Percentiles rank a stretch among this genome's conserved stretches.
Evolutionary conservation across 2,888 invertebrate species (phyloP).

Genomic region (Athalia circularis): DNA sequence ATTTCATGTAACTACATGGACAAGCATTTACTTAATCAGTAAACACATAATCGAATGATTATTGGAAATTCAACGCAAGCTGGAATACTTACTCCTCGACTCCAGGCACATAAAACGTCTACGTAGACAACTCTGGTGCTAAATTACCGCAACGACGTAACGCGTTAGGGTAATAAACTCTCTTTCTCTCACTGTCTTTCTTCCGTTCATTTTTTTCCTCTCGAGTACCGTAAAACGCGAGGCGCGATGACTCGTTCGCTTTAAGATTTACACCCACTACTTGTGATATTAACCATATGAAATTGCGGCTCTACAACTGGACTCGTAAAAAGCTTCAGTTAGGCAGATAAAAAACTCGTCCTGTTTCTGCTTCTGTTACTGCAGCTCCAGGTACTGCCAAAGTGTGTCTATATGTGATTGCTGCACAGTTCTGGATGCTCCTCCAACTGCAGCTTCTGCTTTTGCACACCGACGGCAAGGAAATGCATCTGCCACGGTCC

Average conservation of each 20-base stretch:
- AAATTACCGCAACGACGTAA: constrained; percentile 17
- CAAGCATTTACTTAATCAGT: too few species aligned
- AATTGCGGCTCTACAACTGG: constrained; percentile 11
- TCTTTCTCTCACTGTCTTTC: not conserved
- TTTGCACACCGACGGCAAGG: not conserved
- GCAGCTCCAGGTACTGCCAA: not conserved
- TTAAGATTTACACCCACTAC: constrained; percentile 35
- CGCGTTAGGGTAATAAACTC: constrained; percentile 5
- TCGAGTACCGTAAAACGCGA: not conserved
- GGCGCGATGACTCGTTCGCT: constrained; percentile 28
- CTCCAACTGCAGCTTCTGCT: too few species aligned
- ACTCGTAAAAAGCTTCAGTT: constrained; percentile 14
- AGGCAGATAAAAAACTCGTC: not conserved
- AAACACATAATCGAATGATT: not conserved
- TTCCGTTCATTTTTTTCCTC: too few species aligned
- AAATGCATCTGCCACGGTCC: constrained; percentile 14
- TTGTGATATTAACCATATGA: constrained; percentile 24
- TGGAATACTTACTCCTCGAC: too few species aligned
- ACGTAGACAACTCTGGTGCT: too few species aligned
- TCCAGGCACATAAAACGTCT: too few species aligned
- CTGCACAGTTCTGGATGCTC: too few species aligned
- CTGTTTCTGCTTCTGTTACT: too few species aligned
- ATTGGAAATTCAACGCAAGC: too few species aligned
- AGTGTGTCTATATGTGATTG: not conserved
- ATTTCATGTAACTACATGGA: too few species aligned